Conservation (phyloP, 2,113 vertebrate genomes). For the Syngnathus floridae region DNA sequence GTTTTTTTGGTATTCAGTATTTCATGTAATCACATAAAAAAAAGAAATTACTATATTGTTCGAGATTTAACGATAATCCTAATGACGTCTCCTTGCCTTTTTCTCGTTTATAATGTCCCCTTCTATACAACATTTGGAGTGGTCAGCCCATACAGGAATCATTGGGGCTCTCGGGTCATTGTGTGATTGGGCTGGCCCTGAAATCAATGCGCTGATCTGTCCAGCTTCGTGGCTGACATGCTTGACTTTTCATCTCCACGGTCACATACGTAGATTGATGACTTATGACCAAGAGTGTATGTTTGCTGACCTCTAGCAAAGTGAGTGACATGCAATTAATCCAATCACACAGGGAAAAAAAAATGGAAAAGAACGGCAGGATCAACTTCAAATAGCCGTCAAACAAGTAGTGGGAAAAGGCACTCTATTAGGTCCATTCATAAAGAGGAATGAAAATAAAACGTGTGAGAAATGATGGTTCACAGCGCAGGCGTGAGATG, state of each 20-base stretch:
- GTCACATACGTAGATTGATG: conserved; percentile 77
- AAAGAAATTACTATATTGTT: not conserved
- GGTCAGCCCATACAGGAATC: conserved; percentile 52
- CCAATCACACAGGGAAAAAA: conserved; percentile 63
- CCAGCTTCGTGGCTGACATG: conserved; percentile 70
- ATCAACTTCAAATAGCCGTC: conserved; percentile 54
- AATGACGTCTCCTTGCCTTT: not conserved
- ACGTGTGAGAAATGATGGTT: conserved; percentile 14
- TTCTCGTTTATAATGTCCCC: conserved; percentile 7
- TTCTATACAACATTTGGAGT: conserved; percentile 38
- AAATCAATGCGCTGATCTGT: conserved; percentile 75
- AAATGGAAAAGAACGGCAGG: conserved; percentile 50
- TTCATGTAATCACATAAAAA: conserved; percentile 1
- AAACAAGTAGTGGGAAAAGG: conserved; percentile 54
- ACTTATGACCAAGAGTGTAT: conserved; percentile 75
- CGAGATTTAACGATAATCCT: not conserved
- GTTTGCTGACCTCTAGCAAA: conserved; percentile 75
- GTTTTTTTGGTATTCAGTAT: no score
- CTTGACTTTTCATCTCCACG: conserved; percentile 75
- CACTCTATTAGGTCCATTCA: conserved; percentile 23
- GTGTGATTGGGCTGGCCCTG: conserved; percentile 67
- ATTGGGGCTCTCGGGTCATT: conserved; percentile 58
- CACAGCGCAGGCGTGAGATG: conserved; percentile 4
- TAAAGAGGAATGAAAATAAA: conserved; percentile 3
- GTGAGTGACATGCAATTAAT: conserved; percentile 78